A percentile compares a stretch with the other conserved stretches of the same genome.
Evolutionary conservation across 2,888 invertebrate species (phyloP).

Genomic region (Pecten maximus): DNA sequence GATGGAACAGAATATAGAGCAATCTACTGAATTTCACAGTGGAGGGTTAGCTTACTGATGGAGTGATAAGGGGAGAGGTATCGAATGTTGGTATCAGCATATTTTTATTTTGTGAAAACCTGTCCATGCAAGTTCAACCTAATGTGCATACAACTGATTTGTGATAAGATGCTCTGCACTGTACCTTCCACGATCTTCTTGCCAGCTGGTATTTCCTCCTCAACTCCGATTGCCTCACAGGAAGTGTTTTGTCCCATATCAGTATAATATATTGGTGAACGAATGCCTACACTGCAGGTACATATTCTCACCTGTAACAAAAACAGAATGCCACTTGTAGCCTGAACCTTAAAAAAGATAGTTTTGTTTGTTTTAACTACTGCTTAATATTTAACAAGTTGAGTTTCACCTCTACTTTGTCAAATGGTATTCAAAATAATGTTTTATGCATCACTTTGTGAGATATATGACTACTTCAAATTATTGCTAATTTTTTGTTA

Average conservation of each 20-base stretch:
- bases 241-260: not conserved
- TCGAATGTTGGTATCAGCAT: not conserved
- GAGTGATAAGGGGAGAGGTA: slow-evolving; percentile 13
- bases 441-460: too few relatives aligned
- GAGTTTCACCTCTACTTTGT: not conserved
- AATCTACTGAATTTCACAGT: not conserved
- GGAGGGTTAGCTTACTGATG: slow-evolving; percentile 28
- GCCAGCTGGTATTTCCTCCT: not conserved
- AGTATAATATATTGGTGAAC: not conserved
- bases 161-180: not conserved
- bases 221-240: not conserved
- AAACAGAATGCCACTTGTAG: too few relatives aligned
- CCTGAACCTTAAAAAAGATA: too few relatives aligned
- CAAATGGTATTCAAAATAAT: not conserved
- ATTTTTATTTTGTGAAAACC: not conserved
- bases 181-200: not conserved
- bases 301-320: too few relatives aligned
- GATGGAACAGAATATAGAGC: not conserved
- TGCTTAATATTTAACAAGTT: too few relatives aligned
- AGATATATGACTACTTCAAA: too few relatives aligned
- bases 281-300: too few relatives aligned
- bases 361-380: too few relatives aligned
- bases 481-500: too few relatives aligned
- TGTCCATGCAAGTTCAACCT: not conserved
- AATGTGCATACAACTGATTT: not conserved